Conservation (phyloP, 2,888 invertebrate species). For the Hypena proboscidalis region DNA sequence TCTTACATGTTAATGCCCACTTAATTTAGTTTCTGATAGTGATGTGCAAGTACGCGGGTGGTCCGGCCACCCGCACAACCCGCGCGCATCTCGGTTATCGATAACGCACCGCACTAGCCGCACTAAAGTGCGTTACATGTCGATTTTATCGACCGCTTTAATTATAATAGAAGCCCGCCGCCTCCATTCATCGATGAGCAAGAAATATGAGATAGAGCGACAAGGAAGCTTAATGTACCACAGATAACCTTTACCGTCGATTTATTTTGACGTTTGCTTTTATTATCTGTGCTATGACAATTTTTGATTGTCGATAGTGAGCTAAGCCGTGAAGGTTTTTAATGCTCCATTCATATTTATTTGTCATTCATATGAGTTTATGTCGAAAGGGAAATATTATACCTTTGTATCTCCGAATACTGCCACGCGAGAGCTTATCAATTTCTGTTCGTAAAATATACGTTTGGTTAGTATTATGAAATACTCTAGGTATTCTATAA, state of each 20-base stretch:
- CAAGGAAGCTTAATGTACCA: constrained; percentile 61
- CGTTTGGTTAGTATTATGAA: constrained; percentile 3
- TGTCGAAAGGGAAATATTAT: constrained; percentile 12
- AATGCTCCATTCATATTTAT: constrained; percentile 33
- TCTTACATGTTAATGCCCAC: constrained; percentile 62
- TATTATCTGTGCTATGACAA: constrained; percentile 47
- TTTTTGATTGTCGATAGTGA: constrained; percentile 35
- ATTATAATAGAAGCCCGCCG: constrained; percentile 68
- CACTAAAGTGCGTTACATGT: constrained; percentile 64
- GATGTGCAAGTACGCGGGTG: constrained; percentile 58
- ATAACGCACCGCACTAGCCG: constrained; percentile 66
- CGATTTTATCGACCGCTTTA: constrained; percentile 68
- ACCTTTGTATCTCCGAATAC: constrained; percentile 9
- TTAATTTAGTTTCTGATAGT: constrained; percentile 59
- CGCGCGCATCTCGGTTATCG: constrained; percentile 55
- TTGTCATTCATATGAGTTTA: constrained; percentile 30
- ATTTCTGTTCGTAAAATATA: constrained; percentile 10
- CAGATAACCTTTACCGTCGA: constrained; percentile 54
- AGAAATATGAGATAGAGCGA: constrained; percentile 61
- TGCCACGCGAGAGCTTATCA: constrained; percentile 7
- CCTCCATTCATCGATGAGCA: constrained; percentile 58
- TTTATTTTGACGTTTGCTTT: constrained; percentile 58
- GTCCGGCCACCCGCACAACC: constrained; percentile 61
- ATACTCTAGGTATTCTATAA: too few species aligned
- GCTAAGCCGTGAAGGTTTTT: constrained; percentile 25